Evolutionary conservation across 2,888 invertebrate species (phyloP).

Genomic region (Loripinus fragilis): DNA sequence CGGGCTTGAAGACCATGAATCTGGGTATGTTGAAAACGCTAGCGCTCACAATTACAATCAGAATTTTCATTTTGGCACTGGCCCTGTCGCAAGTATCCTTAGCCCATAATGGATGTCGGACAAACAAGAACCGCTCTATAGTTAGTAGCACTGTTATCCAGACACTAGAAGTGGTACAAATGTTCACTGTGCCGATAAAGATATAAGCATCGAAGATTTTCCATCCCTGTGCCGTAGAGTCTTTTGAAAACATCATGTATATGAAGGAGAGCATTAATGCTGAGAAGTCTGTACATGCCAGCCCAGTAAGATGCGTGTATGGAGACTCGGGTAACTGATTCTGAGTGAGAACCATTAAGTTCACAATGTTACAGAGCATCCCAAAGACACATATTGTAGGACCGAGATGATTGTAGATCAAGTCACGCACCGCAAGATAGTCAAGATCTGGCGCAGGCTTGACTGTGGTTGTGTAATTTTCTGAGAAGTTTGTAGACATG

Average conservation of each 20-base stretch:
- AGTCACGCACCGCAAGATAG: constrained; percentile 37
- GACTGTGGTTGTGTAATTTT: constrained; percentile 10
- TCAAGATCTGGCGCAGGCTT: constrained; percentile 10
- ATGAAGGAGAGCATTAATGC: constrained; percentile 75
- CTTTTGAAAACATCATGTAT: constrained; percentile 66
- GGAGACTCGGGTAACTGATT: constrained; percentile 79
- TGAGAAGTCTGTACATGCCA: constrained; percentile 76
- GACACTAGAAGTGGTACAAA: constrained; percentile 76
- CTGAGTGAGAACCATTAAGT: constrained; percentile 77
- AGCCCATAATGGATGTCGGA: constrained; percentile 77
- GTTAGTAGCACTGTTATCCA: constrained; percentile 79
- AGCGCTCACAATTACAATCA: constrained; percentile 65
- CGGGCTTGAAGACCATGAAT: constrained; percentile 69
- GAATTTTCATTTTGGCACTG: constrained; percentile 74
- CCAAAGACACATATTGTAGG: constrained; percentile 78
- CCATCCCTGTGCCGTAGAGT: constrained; percentile 65
- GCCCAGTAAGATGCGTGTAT: constrained; percentile 79
- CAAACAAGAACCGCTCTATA: constrained; percentile 78
- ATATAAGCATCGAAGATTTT: constrained; percentile 73
- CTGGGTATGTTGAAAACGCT: constrained; percentile 75
- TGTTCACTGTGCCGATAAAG: constrained; percentile 75
- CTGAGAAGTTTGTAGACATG: not conserved
- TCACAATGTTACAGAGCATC: constrained; percentile 78
- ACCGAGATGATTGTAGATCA: constrained; percentile 71
- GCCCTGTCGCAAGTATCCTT: constrained; percentile 76